phyloP scores from a whole-genome alignment of 64 coral and sea anemone genomes.

The Stichodactyla mertensii region DNA sequence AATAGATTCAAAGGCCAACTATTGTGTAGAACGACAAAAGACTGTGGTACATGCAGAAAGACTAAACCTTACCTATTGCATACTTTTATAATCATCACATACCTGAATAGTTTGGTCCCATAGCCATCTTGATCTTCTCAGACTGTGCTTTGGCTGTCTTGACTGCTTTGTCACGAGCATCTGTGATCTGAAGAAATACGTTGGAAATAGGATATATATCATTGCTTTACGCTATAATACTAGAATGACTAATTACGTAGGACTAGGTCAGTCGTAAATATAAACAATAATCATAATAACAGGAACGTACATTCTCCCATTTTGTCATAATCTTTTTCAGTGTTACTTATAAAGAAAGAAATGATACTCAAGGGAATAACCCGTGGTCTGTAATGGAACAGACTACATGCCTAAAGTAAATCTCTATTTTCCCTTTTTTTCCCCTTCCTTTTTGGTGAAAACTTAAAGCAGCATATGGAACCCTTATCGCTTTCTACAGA shows the following conservation, averaged over 20 bases:
- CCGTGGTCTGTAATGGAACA: not conserved
- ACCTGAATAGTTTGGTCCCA: slow-evolving; percentile 11
- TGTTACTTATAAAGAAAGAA: not conserved
- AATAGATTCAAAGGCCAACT: too few relatives aligned
- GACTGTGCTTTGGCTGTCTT: slow-evolving; percentile 62
- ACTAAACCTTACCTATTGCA: too few relatives aligned
- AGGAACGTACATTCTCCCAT: too few relatives aligned
- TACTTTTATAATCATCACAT: too few relatives aligned
- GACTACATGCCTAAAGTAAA: not conserved
- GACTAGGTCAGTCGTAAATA: too few relatives aligned
- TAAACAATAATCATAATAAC: too few relatives aligned
- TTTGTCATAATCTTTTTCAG: not conserved
- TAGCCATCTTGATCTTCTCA: slow-evolving; percentile 37
- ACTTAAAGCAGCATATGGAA: not conserved
- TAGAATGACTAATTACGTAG: too few relatives aligned
- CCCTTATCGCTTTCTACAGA: not conserved
- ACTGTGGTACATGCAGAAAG: too few relatives aligned
- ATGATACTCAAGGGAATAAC: not conserved
- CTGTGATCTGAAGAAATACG: not conserved
- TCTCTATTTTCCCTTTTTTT: not conserved
- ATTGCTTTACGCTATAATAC: too few relatives aligned
- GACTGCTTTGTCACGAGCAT: slow-evolving; percentile 28
- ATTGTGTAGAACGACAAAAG: too few relatives aligned
- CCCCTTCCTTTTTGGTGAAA: too few relatives aligned
- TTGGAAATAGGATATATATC: not conserved